Evolutionary conservation across 1,140 invertebrate genomes (phyloP), one percentile per base, ranked within the genome.

Genomic region (Zaprionus davidi): DNA sequence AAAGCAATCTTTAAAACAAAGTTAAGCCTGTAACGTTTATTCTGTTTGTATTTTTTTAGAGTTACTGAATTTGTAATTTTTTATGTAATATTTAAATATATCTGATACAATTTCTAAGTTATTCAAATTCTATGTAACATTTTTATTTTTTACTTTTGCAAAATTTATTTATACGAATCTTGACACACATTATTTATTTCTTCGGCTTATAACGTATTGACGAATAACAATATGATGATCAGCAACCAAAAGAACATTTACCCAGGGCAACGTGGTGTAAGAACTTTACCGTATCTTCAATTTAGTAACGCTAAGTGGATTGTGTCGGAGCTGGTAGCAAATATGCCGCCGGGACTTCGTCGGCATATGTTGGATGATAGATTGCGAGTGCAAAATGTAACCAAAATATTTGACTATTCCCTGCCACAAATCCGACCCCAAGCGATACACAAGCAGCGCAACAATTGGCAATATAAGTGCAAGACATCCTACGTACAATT

Each of bases 111-210:
- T 34, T 26, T n/a, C 12, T 11, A 17, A 57, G 13, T 20, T 13
- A 13, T 67, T 59, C 28, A 66, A 72, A 72, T 66, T 72, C 34
- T 22, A 36, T 49, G 55, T 46, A 36, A 4, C 15, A 11, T 17
- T 26, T 55, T 6, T 26, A 9, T 38, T 26, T 55, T 13, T 34
- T 20, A 3, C 3, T 53, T 24, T 36, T 13, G 7, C 26, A 12
- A 2, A 26, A n/a, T 6, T 46, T 46, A 0, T 46, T 46, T 13
- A 38, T 15, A 15, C 36, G 13, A 38, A 38, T 46, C 2, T 46
- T 17, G n/a, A 44, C 5, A 44, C 15, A n/a, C 4, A 2, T 46
- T n/a, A 46, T 1, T 7, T 0, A 36, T 41, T 34, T 57, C 7
- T 15, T 38, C 12, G 13, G 34, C 38, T 13, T 53, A 41, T 2